Evolutionary conservation across 2,797 vertebrate species (phyloP), one percentile per base, ranked within the genome.

Genomic region (Falco rusticolus): DNA sequence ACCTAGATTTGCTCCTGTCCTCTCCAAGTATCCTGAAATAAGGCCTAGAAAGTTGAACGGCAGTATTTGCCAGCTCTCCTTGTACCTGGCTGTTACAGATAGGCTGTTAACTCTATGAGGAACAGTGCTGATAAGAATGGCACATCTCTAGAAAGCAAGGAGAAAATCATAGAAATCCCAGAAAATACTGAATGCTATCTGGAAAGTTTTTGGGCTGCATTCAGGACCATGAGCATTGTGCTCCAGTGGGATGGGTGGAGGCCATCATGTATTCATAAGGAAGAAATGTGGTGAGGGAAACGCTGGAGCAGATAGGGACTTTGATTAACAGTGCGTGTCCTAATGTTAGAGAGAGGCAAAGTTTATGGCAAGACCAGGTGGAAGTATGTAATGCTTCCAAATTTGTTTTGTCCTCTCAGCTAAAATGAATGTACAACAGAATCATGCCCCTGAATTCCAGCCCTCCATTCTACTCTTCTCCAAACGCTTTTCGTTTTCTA

Each of bases 181-280:
- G 43, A 71, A 87, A 82, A 87, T 48, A 28, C 25, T 17, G 16
- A 74, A 17, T 43, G 41, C 18, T 81, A 1, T 82, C 77, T 50
- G n/a, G 72, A 33, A 47, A 70, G 48, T 13, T 87, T 94, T 88
- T 61, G 65, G 71, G 34, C 48, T 83, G 51, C 13, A 5, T 59
- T 85, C 57, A 83, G 50, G 13, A 90, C 25, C 51, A 11, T 9
- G 18, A 95, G 21, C 11, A 11, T 6, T 83, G 61, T 78, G 57
- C 51, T 56, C 79, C 94, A 78, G 28, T 78, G 92, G 82, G 94
- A 92, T 87, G 93, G 95, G 95, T 89, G 95, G 95, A 84, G 95
- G 57, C 31, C 34, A 45, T 47, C 53, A 19, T 47, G 9, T 61
- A 11, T 61, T 96, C 96, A 95, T 77, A 31, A 61, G 43, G 61